Evolutionary conservation across 2,888 invertebrate genomes (phyloP).

Genomic region (Pandemis corylana): DNA sequence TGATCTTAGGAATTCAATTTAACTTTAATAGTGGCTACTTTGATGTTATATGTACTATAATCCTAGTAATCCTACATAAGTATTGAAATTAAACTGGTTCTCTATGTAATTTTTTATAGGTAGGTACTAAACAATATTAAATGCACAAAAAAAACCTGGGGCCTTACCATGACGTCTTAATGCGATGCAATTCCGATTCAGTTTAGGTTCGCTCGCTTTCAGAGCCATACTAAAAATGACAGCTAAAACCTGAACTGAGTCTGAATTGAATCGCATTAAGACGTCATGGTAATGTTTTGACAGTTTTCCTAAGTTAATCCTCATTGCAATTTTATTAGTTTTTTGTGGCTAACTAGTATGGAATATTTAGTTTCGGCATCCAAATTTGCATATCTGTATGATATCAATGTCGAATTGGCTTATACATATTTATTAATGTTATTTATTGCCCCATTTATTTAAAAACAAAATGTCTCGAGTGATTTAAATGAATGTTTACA

Average conservation of each 20-base stretch:
- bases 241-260: too few species aligned
- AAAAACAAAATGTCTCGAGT: conserved; percentile 66
- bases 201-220: too few species aligned
- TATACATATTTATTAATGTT: conserved; percentile 77
- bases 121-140: too few species aligned
- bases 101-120: too few species aligned
- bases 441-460: conserved; percentile 75
- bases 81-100: not conserved
- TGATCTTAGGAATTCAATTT: not conserved
- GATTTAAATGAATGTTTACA: conserved; percentile 70
- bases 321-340: conserved; percentile 19
- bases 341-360: conserved; percentile 51
- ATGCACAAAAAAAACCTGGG: too few species aligned
- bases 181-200: too few species aligned
- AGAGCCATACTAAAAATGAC: too few species aligned
- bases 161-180: too few species aligned
- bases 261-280: not conserved
- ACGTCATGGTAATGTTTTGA: not conserved
- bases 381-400: conserved; percentile 71
- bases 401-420: conserved; percentile 64
- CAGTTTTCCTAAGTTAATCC: not conserved
- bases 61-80: not conserved
- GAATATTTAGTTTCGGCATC: conserved; percentile 64
- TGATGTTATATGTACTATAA: too few species aligned
- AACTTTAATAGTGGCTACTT: too few species aligned